A percentile compares a stretch with the other conserved stretches of the same genome.
These are phyloP conservation scores for Drosophila carrolli DNA, from an alignment of 1,140 invertebrate genomes.

Conservation along the genomic window DNA sequence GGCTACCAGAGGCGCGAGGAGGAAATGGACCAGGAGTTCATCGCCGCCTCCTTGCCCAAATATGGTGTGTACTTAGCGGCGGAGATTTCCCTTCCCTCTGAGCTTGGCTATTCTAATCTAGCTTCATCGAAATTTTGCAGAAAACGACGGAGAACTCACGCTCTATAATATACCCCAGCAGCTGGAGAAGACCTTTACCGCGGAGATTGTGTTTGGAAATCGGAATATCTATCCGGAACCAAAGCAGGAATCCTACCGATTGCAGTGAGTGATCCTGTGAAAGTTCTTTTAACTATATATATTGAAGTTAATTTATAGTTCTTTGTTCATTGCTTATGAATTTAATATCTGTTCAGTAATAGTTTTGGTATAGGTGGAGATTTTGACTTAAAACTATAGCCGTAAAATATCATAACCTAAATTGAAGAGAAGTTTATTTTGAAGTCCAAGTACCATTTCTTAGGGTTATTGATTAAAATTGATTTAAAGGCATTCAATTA, in stretches of 20 bases:
- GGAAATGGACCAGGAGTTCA: constrained; percentile 64
- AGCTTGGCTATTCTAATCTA: constrained; percentile 5
- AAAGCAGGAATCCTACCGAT: constrained; percentile 17
- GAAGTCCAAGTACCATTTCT: too few relatives aligned
- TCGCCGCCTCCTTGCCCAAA: constrained; percentile 58
- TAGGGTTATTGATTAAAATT: too few relatives aligned
- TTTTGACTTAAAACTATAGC: too few relatives aligned
- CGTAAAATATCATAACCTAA: too few relatives aligned
- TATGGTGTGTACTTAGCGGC: constrained; percentile 55
- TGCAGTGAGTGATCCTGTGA: not conserved
- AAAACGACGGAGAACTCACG: constrained; percentile 60
- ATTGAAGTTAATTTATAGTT: not conserved
- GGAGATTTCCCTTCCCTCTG: not conserved
- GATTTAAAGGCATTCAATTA: too few relatives aligned
- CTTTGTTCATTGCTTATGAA: too few relatives aligned
- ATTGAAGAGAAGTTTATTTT: too few relatives aligned
- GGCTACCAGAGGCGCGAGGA: constrained; percentile 64
- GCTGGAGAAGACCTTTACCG: constrained; percentile 70
- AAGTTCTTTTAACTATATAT: too few relatives aligned
- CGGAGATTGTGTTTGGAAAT: constrained; percentile 74
- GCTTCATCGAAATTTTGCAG: constrained; percentile 39
- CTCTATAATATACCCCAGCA: constrained; percentile 74
- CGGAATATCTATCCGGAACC: constrained; percentile 64
- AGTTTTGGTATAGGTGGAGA: too few relatives aligned
- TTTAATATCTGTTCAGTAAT: too few relatives aligned